Evolutionary conservation across 2,888 invertebrate genomes (phyloP).

Genomic region (Lissonota sp.): DNA sequence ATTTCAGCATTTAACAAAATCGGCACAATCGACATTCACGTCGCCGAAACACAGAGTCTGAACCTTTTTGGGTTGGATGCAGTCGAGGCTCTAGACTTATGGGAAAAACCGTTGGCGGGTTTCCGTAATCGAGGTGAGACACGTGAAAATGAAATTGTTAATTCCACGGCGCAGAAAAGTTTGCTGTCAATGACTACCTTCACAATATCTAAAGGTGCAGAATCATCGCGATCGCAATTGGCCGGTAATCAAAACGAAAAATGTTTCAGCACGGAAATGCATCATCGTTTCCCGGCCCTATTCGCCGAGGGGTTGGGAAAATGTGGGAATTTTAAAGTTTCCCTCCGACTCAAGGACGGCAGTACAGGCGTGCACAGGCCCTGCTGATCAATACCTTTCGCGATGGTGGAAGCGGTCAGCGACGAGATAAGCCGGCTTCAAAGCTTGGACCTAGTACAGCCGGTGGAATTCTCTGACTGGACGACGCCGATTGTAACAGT

Average conservation of each 20-base stretch:
- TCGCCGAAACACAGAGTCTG: slow-evolving; percentile 43
- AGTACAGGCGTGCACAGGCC: slow-evolving; percentile 61
- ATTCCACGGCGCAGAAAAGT: slow-evolving; percentile 6
- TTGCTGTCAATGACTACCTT: slow-evolving; percentile 14
- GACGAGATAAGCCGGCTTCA: slow-evolving; percentile 61
- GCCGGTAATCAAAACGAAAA: neutral
- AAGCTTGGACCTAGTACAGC: slow-evolving; percentile 62
- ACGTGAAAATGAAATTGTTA: neutral
- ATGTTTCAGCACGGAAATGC: neutral
- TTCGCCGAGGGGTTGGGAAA: slow-evolving; percentile 45
- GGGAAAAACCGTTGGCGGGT: no score
- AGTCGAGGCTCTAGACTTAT: no score
- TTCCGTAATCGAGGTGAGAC: slow-evolving; percentile 25
- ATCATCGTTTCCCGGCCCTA: slow-evolving; percentile 40
- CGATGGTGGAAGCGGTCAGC: slow-evolving; percentile 57
- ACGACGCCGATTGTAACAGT: slow-evolving; percentile 64
- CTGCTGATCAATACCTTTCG: slow-evolving; percentile 67
- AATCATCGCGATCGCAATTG: slow-evolving; percentile 9
- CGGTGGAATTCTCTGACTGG: slow-evolving; percentile 64
- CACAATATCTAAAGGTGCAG: slow-evolving; percentile 27
- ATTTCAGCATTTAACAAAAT: slow-evolving; percentile 31
- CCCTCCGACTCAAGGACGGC: slow-evolving; percentile 59
- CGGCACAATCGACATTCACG: slow-evolving; percentile 49
- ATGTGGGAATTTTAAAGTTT: slow-evolving; percentile 50
- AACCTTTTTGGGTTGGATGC: slow-evolving; percentile 41